phyloP scores from a whole-genome alignment of 2,797 vertebrate species.

The Syngnathus acus region DNA sequence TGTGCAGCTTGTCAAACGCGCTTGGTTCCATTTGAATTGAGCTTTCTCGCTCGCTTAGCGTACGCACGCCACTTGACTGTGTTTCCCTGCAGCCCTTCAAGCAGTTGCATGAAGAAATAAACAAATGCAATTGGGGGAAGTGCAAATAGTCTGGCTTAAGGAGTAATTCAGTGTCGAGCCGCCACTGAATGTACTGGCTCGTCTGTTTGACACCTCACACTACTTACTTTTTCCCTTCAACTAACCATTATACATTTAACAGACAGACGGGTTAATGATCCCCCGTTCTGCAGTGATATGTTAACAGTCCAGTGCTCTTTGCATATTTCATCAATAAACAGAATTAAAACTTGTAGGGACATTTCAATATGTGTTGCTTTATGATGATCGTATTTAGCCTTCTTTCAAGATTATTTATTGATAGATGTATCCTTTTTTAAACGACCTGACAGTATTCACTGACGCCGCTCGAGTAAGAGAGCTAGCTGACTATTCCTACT shows the following conservation, averaged over 20 bases:
- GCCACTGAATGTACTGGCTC: not conserved
- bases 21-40: too few relatives aligned
- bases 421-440: too few relatives aligned
- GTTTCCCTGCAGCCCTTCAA: too few relatives aligned
- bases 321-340: conserved; percentile 33
- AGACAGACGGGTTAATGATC: conserved; percentile 39
- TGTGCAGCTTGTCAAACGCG: too few relatives aligned
- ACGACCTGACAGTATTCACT: not conserved
- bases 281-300: conserved; percentile 38
- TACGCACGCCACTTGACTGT: too few relatives aligned
- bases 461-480: not conserved
- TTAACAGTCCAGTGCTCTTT: conserved; percentile 32
- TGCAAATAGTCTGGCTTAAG: too few relatives aligned
- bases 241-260: conserved; percentile 13
- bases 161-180: too few relatives aligned
- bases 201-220: not conserved
- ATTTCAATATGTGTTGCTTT: not conserved
- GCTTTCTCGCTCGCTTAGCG: too few relatives aligned
- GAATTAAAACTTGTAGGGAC: not conserved
- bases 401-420: not conserved
- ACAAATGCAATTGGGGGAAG: too few relatives aligned
- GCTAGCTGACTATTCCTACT: not conserved
- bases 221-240: too few relatives aligned
- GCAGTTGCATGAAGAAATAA: too few relatives aligned
- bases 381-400: not conserved